phyloP scores from a whole-genome alignment of 2,113 vertebrate species.

The Podocnemis expansa region DNA sequence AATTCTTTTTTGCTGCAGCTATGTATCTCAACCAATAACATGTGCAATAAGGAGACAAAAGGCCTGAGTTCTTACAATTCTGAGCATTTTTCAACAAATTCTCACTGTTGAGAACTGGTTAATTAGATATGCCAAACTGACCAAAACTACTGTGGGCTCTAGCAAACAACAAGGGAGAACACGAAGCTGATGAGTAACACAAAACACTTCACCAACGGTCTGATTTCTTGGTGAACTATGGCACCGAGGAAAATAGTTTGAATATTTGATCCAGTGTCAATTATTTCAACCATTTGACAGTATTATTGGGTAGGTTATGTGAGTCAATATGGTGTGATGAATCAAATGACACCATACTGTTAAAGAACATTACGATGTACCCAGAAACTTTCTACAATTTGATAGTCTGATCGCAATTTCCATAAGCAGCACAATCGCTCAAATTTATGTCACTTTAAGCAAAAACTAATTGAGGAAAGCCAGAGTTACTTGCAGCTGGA shows the following conservation, averaged over 20 bases:
- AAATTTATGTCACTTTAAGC: background rate
- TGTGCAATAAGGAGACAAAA: background rate
- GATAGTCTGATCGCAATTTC: background rate
- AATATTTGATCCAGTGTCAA: background rate
- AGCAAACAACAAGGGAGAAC: background rate
- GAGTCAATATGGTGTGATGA: background rate
- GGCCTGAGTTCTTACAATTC: background rate
- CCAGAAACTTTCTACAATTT: rapidly evolving
- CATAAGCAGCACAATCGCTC: background rate
- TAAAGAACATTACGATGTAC: background rate
- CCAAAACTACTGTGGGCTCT: background rate
- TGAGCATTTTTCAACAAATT: background rate
- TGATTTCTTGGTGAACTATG: background rate
- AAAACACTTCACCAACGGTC: background rate
- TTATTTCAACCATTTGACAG: too few species aligned
- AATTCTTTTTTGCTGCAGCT: background rate
- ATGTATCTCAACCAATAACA: background rate
- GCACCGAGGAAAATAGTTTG: background rate
- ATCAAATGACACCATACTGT: background rate
- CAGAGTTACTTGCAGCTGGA: background rate
- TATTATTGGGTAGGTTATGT: background rate
- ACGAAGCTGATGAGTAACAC: background rate
- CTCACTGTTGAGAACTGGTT: background rate
- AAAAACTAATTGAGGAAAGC: background rate
- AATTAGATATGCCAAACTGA: background rate